A percentile compares a stretch with the other conserved stretches of the same genome.
These are phyloP conservation scores for Bombus superbus DNA, from an alignment of 1,140 invertebrate genomes.

Conservation along the genomic window DNA sequence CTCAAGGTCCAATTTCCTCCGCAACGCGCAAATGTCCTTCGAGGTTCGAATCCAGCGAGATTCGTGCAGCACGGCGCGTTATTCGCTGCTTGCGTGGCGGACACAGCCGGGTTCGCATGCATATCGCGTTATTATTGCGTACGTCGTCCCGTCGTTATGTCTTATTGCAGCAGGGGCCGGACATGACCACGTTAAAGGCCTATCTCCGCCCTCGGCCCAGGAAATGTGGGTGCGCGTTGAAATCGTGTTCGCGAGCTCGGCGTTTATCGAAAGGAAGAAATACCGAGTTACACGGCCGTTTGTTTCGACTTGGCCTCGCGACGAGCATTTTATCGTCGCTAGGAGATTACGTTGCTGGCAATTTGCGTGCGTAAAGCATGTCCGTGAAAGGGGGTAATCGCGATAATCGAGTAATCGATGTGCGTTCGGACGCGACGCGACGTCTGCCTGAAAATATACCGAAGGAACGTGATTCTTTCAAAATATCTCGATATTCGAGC, in stretches of 20 bases:
- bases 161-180: conserved; percentile 2
- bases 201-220: background rate
- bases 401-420: background rate
- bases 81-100: background rate
- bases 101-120: background rate
- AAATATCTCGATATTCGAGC: background rate
- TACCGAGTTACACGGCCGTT: conserved; percentile 23
- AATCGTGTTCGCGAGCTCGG: conserved; percentile 15
- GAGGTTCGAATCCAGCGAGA: background rate
- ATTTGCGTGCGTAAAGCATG: background rate
- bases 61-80: background rate
- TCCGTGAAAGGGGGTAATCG: background rate
- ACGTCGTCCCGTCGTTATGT: conserved; percentile 21
- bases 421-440: background rate
- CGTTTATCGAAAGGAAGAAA: conserved; percentile 26
- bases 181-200: conserved; percentile 12
- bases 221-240: conserved; percentile 32
- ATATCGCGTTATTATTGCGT: conserved; percentile 37
- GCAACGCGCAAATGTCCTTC: background rate
- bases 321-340: conserved; percentile 1
- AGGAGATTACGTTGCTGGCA: background rate
- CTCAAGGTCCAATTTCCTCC: background rate
- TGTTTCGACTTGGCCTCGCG: background rate
- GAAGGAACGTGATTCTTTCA: background rate
- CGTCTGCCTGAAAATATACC: background rate